A percentile compares a stretch with the other conserved stretches of the same genome.
Evolutionary conservation across 2,888 invertebrate species (phyloP).

Genomic region (Chrysolina oricalcia): DNA sequence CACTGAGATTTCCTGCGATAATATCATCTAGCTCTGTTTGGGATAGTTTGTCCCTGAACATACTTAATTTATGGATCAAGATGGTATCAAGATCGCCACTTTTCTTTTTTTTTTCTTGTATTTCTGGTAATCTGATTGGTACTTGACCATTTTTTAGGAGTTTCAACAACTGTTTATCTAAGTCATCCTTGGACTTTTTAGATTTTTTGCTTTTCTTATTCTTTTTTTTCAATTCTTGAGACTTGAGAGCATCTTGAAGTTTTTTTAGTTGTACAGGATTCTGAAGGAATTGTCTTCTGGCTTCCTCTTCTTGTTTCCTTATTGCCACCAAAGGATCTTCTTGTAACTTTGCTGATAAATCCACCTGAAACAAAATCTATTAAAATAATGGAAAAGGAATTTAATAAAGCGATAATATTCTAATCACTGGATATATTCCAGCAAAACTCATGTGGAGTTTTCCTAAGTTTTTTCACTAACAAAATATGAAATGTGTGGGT

Average conservation of each 20-base stretch:
- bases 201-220: constrained; percentile 72
- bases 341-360: constrained; percentile 89
- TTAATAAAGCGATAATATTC: no score
- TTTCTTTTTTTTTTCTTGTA: constrained; percentile 66
- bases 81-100: constrained; percentile 77
- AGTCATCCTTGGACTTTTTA: constrained; percentile 61
- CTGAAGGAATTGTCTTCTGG: constrained; percentile 86
- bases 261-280: constrained; percentile 94
- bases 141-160: constrained; percentile 54
- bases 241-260: constrained; percentile 84
- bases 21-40: constrained; percentile 68
- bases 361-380: constrained; percentile 79
- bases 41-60: constrained; percentile 76
- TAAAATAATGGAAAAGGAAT: no score
- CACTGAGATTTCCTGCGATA: constrained; percentile 69
- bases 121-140: constrained; percentile 55
- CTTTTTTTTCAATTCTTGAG: constrained; percentile 73
- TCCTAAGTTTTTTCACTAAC: no score
- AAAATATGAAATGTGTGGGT: neutral
- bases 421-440: no score
- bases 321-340: constrained; percentile 95
- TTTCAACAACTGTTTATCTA: constrained; percentile 64
- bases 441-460: no score
- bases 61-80: constrained; percentile 81
- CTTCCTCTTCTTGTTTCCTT: constrained; percentile 91